Conservation (phyloP, 2,797 vertebrate species). For the Gymnothorax javanicus region DNA sequence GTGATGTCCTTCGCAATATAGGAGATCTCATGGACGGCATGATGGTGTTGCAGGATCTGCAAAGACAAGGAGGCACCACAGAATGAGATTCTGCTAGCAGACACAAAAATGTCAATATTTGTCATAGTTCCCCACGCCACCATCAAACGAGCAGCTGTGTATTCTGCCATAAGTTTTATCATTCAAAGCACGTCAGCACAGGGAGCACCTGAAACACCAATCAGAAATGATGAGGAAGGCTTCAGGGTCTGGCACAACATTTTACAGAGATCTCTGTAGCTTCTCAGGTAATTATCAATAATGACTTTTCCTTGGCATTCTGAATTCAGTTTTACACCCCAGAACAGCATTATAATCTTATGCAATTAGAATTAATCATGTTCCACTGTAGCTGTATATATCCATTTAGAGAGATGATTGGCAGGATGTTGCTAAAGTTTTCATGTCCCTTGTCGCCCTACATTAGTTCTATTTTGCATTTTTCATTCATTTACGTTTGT, state of each 20-base stretch:
- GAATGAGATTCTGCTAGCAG: not conserved
- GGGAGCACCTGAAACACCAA: not conserved
- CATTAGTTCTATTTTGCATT: no score
- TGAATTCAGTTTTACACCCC: conserved; percentile 8
- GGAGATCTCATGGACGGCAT: conserved; percentile 97
- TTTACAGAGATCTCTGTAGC: conserved; percentile 1
- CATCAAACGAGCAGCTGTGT: not conserved
- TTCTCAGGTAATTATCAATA: conserved; percentile 20
- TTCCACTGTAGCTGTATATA: conserved; percentile 5
- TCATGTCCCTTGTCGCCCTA: no score
- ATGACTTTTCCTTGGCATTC: conserved; percentile 13
- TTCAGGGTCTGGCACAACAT: not conserved
- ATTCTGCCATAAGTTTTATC: not conserved
- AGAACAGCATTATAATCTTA: conserved; percentile 19
- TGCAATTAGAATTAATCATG: conserved; percentile 19
- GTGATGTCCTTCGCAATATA: conserved; percentile 99
- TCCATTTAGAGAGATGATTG: conserved; percentile 15
- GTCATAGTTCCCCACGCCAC: not conserved
- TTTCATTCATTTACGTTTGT: no score
- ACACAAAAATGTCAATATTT: not conserved
- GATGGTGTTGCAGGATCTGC: conserved; percentile 94
- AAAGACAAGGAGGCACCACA: conserved; percentile 10
- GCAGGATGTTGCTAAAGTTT: not conserved
- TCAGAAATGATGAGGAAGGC: not conserved
- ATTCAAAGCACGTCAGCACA: not conserved